Conservation (phyloP, 2,888 invertebrate genomes). For the Urechis unicinctus region DNA sequence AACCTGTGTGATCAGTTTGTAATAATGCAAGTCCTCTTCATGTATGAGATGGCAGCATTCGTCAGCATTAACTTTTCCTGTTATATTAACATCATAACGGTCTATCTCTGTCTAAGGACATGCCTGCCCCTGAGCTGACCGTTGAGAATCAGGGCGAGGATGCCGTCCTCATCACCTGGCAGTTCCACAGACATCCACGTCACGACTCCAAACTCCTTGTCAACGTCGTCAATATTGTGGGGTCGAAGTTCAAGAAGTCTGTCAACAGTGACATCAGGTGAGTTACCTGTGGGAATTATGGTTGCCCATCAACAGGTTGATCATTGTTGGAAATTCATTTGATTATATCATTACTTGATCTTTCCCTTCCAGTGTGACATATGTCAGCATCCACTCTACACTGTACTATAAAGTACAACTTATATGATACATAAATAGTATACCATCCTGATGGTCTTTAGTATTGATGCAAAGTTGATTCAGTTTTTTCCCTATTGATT, state of each 20-base stretch:
- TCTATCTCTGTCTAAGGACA: conserved; percentile 18
- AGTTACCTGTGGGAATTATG: no score
- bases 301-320: no score
- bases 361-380: no score
- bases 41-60: no score
- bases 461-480: not conserved
- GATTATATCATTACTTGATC: no score
- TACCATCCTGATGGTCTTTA: no score
- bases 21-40: not conserved
- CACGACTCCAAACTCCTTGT: conserved; percentile 34
- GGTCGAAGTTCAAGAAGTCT: conserved; percentile 33
- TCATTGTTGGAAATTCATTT: no score
- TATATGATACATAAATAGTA: no score
- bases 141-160: conserved; percentile 33
- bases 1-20: not conserved
- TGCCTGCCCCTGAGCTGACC: conserved; percentile 42
- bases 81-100: not conserved
- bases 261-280: conserved; percentile 47
- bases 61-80: no score
- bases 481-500: not conserved
- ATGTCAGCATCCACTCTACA: no score
- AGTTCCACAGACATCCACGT: conserved; percentile 27
- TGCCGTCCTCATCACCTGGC: conserved; percentile 38
- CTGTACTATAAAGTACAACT: no score
- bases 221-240: conserved; percentile 44